Percentiles rank a stretch among this genome's conserved stretches.
phyloP scores from a whole-genome alignment of 2,113 vertebrate species.

The Bolborhynchus lineola region DNA sequence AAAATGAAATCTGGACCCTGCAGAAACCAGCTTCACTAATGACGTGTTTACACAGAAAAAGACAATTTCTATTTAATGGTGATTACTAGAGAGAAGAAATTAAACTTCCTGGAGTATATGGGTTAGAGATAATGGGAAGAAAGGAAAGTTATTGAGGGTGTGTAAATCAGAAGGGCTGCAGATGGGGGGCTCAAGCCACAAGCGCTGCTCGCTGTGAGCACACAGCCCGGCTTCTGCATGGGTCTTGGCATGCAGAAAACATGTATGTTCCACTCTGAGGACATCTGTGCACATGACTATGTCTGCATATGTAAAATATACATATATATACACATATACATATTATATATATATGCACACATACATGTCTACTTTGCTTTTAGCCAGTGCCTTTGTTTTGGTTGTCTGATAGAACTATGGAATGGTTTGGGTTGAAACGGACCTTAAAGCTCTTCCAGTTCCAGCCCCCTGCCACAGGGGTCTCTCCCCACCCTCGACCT shows the following conservation, averaged over 20 bases:
- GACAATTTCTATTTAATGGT: conserved; percentile 85
- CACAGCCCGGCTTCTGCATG: rapidly evolving
- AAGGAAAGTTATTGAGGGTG: conserved; percentile 55
- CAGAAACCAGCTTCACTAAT: conserved; percentile 79
- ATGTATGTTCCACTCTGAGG: rapidly evolving
- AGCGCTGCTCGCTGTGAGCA: neutral
- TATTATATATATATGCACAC: no score
- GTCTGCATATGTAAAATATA: neutral
- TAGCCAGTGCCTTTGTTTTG: neutral
- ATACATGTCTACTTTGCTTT: neutral
- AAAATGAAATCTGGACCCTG: conserved; percentile 83
- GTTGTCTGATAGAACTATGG: neutral
- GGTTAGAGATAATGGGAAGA: conserved; percentile 77
- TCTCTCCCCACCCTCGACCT: neutral
- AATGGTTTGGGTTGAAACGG: neutral
- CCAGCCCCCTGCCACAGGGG: neutral
- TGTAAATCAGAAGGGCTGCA: neutral
- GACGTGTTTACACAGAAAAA: conserved; percentile 84
- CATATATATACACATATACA: neutral
- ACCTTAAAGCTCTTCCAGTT: neutral
- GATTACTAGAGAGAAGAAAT: conserved; percentile 81
- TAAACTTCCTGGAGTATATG: conserved; percentile 76
- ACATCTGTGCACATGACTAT: neutral
- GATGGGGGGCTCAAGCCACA: rapidly evolving
- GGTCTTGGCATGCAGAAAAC: rapidly evolving